A percentile compares a stretch with the other conserved stretches of the same genome.
Evolutionary conservation across 2,113 vertebrate species (phyloP).

Genomic region (Enhydra lutris): DNA sequence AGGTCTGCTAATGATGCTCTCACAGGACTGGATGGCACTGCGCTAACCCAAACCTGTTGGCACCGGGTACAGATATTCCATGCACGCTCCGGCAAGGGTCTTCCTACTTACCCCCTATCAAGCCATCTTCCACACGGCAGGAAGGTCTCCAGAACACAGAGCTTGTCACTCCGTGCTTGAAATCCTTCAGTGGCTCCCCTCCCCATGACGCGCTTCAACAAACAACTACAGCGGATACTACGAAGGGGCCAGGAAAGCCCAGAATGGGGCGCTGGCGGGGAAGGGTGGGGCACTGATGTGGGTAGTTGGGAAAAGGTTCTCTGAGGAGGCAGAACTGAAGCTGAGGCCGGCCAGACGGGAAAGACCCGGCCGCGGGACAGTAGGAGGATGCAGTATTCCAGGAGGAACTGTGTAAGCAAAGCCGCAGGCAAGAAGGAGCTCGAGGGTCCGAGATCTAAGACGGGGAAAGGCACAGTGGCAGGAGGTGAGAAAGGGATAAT

Average conservation of each 20-base stretch:
- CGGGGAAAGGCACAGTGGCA: accelerated
- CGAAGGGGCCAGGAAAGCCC: background rate
- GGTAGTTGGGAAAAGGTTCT: background rate
- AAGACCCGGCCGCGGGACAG: background rate
- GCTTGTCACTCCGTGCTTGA: background rate
- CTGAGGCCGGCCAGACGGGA: background rate
- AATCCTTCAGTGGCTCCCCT: background rate
- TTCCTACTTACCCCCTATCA: background rate
- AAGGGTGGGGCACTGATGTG: background rate
- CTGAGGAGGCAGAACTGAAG: background rate
- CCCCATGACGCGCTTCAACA: background rate
- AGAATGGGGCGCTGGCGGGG: no score
- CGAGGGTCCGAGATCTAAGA: background rate
- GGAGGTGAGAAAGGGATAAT: background rate
- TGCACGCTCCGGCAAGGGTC: accelerated
- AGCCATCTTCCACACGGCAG: background rate
- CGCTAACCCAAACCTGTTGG: background rate
- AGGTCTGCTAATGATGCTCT: background rate
- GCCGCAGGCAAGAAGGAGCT: background rate
- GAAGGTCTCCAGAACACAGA: background rate
- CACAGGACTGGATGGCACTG: background rate
- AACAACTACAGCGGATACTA: background rate
- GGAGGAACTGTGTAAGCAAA: background rate
- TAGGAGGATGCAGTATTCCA: background rate
- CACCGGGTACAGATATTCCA: background rate